Evolutionary conservation across 92 coral and sea anemone species (phyloP), one percentile per base, ranked within the genome.

Genomic region (Paragorgia papillata): DNA sequence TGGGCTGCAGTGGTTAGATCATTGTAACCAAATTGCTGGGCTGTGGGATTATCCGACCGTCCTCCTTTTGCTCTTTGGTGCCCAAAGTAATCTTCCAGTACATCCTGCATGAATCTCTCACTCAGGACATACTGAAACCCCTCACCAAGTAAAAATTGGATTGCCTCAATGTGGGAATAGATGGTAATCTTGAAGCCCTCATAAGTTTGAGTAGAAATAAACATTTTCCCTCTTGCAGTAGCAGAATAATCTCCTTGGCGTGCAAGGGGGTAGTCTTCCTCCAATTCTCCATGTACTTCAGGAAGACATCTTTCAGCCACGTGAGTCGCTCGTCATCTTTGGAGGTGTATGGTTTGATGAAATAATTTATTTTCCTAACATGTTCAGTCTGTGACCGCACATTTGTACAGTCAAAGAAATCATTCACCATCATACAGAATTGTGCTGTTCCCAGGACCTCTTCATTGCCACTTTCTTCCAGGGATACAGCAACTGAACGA

Each of bases 261-360:
- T 53, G 1, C 1, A 21, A 9, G 14, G 37, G 17, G 18, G 71
- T 64, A n/a, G 51, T n/a, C 71, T 40, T 31, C 71, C 18, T 64
- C 71, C 71, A 64, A 20, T 64, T n/a, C 29, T 64, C 53, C 53
- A 64, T 8, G 22, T 64, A 64, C 32, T 64, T 2, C 0, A 64
- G 7, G 53, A 64, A 64, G 41, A 64, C 71, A 64, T 77, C 22
- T 40, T 61, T 41, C 33, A 62, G 33, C 51, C 51, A 65, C 64
- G 71, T 75, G 73, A 65, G 84, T 82, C 86, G 75, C 69, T 74
- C 75, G 76, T 88, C 91, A 53, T 84, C 66, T 32, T 25, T 57
- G 29, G 88, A 84, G 4, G 76, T 88, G 81, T 88, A 88, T 39
- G 91, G 83, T 28, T 84, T 82, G 57, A 87, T 69, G 80, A 83